phyloP scores from a whole-genome alignment of 1,140 invertebrate genomes.

The Tyrophagus putrescentiae region DNA sequence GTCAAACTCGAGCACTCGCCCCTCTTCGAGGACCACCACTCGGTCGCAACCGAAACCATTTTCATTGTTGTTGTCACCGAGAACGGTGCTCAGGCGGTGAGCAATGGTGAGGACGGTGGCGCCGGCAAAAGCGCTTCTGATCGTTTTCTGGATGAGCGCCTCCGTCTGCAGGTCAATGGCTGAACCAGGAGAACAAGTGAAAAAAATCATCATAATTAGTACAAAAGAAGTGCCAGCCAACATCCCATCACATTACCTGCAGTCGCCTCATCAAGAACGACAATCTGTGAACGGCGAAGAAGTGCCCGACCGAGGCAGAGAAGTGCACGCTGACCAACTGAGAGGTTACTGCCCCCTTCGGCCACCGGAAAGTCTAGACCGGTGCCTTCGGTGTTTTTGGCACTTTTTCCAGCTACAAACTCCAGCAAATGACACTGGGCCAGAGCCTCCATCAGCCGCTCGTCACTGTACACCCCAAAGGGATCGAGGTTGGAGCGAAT shows the following conservation, averaged over 20 bases:
- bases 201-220: too few species aligned
- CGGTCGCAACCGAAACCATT: conserved; percentile 31
- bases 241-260: conserved; percentile 33
- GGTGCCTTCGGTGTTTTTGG: not conserved
- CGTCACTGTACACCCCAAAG: conserved; percentile 3
- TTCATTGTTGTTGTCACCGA: conserved; percentile 33
- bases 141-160: conserved; percentile 33
- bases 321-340: conserved; percentile 34
- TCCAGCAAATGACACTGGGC: conserved; percentile 24
- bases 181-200: too few species aligned
- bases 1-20: not conserved
- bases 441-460: not conserved
- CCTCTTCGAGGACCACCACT: conserved; percentile 24
- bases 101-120: conserved; percentile 37
- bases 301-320: conserved; percentile 28
- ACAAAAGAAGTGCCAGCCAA: conserved; percentile 48
- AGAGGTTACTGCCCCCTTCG: conserved; percentile 33
- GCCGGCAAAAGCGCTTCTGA: conserved; percentile 32
- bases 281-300: conserved; percentile 33
- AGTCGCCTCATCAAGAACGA: conserved; percentile 40
- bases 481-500: conserved; percentile 26
- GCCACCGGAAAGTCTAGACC: not conserved
- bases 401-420: conserved; percentile 6
- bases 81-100: conserved; percentile 35
- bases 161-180: conserved; percentile 32